Evolutionary conservation across 1,140 invertebrate species (phyloP).

Genomic region (Atopsyche davidsoni): DNA sequence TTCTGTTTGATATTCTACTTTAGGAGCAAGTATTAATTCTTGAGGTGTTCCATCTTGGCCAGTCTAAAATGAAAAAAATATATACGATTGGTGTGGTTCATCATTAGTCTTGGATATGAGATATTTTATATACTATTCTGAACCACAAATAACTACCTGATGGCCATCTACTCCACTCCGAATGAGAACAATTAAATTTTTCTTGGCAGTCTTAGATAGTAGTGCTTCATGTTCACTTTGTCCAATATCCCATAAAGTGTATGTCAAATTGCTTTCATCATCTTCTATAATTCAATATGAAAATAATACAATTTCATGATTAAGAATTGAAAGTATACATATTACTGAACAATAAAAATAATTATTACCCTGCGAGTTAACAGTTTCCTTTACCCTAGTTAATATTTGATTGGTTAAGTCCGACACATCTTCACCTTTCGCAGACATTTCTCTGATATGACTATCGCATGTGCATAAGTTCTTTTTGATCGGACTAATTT

Average conservation of each 20-base stretch:
- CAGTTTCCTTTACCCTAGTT: not conserved
- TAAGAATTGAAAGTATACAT: not conserved
- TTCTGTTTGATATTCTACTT: constrained; percentile 45
- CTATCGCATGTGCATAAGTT: not conserved
- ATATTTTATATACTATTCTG: not conserved
- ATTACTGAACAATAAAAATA: not conserved
- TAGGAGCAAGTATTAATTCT: constrained; percentile 37
- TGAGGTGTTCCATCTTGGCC: constrained; percentile 25
- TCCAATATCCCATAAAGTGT: constrained; percentile 42
- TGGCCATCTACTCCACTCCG: constrained; percentile 41
- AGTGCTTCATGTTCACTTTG: constrained; percentile 32
- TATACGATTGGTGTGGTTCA: no score
- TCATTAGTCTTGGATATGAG: not conserved
- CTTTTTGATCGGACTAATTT: not conserved
- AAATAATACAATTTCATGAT: constrained; percentile 9
- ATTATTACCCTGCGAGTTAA: not conserved
- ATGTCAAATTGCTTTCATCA: constrained; percentile 29
- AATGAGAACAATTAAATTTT: constrained; percentile 41
- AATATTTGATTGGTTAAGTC: not conserved
- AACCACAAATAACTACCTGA: constrained; percentile 34
- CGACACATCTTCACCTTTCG: not conserved
- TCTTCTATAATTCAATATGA: constrained; percentile 13
- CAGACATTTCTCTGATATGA: not conserved
- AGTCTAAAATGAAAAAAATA: constrained; percentile 24
- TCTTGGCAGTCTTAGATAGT: constrained; percentile 34